These are phyloP conservation scores for Ctenodactylus gundi DNA, from an alignment of 2,113 vertebrate genomes.

Conservation along the genomic window DNA sequence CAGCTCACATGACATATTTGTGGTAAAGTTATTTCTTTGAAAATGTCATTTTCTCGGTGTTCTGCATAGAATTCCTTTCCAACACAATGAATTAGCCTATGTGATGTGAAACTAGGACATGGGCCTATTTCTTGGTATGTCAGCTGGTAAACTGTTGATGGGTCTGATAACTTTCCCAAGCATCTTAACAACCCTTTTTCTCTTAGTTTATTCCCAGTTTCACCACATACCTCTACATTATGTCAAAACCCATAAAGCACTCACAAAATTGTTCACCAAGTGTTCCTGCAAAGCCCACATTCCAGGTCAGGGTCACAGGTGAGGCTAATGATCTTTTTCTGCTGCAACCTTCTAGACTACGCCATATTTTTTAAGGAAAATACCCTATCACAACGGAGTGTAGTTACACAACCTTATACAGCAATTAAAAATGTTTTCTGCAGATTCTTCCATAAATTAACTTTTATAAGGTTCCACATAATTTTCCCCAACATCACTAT, in stretches of 20 bases:
- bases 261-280: neutral
- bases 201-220: neutral
- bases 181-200: neutral
- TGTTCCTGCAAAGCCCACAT: neutral
- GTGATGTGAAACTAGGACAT: neutral
- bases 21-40: neutral
- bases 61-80: neutral
- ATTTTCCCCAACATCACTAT: neutral
- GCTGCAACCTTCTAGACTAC: neutral
- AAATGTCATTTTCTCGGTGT: neutral
- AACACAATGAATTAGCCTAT: neutral
- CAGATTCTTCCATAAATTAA: neutral
- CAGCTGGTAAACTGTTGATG: neutral
- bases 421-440: neutral
- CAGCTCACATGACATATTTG: neutral
- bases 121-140: neutral
- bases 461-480: neutral
- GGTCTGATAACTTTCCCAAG: neutral
- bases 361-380: neutral
- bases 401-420: neutral
- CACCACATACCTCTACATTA: neutral
- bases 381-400: neutral
- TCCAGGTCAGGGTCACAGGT: neutral
- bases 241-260: neutral
- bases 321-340: neutral